Percentiles rank a stretch among this genome's conserved stretches.
Conservation (phyloP, 2,113 vertebrate species). For the Bubo blakistoni region DNA sequence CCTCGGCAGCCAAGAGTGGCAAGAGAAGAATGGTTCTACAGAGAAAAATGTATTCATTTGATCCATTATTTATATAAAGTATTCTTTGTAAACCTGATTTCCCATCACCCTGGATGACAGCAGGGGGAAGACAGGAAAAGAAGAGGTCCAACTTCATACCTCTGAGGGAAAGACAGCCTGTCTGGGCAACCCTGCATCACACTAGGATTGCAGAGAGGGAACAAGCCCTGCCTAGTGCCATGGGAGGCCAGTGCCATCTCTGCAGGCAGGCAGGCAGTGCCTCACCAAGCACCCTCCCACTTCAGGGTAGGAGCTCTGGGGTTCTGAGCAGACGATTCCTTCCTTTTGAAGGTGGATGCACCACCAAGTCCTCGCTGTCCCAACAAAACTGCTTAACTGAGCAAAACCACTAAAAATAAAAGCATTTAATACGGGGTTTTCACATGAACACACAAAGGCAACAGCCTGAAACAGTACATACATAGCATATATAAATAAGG, state of each 20-base stretch:
- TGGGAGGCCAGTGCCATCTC: not conserved
- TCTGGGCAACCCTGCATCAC: not conserved
- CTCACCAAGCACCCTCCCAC: not conserved
- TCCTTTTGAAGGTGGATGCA: not conserved
- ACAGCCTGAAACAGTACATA: slow-evolving; percentile 33
- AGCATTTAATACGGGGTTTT: slow-evolving; percentile 60
- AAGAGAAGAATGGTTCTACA: slow-evolving; percentile 48
- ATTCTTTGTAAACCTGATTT: slow-evolving; percentile 62
- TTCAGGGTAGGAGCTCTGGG: not conserved
- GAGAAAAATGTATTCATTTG: slow-evolving; percentile 63
- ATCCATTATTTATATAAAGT: slow-evolving; percentile 70
- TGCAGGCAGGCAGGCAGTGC: not conserved
- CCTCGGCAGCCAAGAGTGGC: not conserved
- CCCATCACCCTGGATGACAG: slow-evolving; percentile 51
- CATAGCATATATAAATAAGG: slow-evolving; percentile 47
- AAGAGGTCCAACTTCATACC: slow-evolving; percentile 18
- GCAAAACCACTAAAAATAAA: slow-evolving; percentile 55
- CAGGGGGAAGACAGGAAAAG: slow-evolving; percentile 33
- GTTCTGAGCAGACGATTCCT: not conserved
- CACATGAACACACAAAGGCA: slow-evolving; percentile 36
- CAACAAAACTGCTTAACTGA: not conserved
- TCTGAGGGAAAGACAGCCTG: not conserved
- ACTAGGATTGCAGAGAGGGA: not conserved
- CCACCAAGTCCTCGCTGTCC: not conserved
- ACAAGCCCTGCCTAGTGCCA: not conserved